Base-by-base conservation (phyloP, 2,888 invertebrate species). In the Mesopsocus fuscifrons region DNA sequence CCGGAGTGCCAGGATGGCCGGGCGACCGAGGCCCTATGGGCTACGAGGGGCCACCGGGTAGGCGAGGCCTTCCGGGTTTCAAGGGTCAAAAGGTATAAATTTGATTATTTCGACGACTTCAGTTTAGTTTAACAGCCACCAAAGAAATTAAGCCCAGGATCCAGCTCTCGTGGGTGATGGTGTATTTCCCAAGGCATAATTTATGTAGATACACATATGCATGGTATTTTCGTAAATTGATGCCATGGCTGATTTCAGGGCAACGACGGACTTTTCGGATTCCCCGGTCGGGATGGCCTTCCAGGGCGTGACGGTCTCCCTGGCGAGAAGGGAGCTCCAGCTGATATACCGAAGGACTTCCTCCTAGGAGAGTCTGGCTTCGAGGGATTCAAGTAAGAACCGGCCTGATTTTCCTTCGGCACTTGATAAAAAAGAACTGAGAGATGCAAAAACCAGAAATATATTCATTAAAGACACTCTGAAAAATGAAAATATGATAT, bases 291-390 rank as follows among this genome's bases (percentile, higher is more conserved):
- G 26, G 58, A 66, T 34, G 69, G 74, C 5, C 42, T 46, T 3
- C 56, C 60, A 6, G 68, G 67, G 16, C 50, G 51, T 44, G 53
- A 62, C 44, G 69, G 69, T 30, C 34, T 49, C 4, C 58, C 59
- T 2, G 72, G 72, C 9, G 45, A 50, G 13, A 70, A 71, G 53
- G 78, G 77, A 48, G 72, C 74, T 45, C 57, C 66, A 2, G 69
- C 69, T 0, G 54, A 56, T 20, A 59, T 65, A 3, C 64, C 70
- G 0, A 63, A 62, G 48, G 59, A 65, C 47, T 57, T 52, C 17
- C 54, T 72, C 15, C 58, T 60, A 3, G 70, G 72, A 23, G 66
- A 70, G 41, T 51, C 57, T 2, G 71, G 71, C 11, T 45, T 48
- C n/a, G 47, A 55, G 47, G 66, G 67, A 33, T 44, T 38, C 34